phyloP scores from a whole-genome alignment of 2,797 vertebrate genomes.

The Selene dorsalis region DNA sequence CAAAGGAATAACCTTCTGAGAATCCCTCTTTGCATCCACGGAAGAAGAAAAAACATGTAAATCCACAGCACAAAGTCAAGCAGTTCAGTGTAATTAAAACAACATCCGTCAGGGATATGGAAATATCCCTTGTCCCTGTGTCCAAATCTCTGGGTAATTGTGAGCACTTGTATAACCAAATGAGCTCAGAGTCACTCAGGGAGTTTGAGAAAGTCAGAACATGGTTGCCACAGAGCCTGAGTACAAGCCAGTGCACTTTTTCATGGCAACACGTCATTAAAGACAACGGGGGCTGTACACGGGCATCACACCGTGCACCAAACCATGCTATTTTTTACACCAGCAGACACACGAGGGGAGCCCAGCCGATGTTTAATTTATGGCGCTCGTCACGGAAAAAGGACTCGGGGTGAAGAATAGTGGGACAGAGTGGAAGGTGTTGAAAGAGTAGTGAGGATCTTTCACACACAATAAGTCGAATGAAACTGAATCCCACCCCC shows the following conservation, averaged over 20 bases:
- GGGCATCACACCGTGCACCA: conserved; percentile 63
- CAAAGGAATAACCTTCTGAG: conserved; percentile 59
- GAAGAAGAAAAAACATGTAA: conserved; percentile 69
- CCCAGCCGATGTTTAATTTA: conserved; percentile 82
- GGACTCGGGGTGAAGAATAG: conserved; percentile 59
- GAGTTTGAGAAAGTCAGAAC: conserved; percentile 80
- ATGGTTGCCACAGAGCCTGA: conserved; percentile 58
- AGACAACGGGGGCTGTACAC: conserved; percentile 64
- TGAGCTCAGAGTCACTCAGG: conserved; percentile 81
- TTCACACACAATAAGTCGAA: conserved; percentile 50
- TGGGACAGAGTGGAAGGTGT: conserved; percentile 44
- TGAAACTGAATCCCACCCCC: neutral
- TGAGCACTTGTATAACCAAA: conserved; percentile 82
- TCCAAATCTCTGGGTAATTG: conserved; percentile 79
- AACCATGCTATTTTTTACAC: conserved; percentile 78
- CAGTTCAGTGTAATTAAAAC: conserved; percentile 80
- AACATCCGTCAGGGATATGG: conserved; percentile 81
- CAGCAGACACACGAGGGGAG: conserved; percentile 70
- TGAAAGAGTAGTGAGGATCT: conserved; percentile 46
- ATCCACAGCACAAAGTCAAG: conserved; percentile 73
- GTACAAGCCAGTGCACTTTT: conserved; percentile 61
- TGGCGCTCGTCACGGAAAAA: conserved; percentile 70
- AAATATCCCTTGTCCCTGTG: conserved; percentile 77
- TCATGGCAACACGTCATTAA: conserved; percentile 76
- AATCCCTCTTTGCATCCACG: conserved; percentile 56